phyloP scores from a whole-genome alignment of 1,140 invertebrate genomes.

The Cotesia vestalis region DNA sequence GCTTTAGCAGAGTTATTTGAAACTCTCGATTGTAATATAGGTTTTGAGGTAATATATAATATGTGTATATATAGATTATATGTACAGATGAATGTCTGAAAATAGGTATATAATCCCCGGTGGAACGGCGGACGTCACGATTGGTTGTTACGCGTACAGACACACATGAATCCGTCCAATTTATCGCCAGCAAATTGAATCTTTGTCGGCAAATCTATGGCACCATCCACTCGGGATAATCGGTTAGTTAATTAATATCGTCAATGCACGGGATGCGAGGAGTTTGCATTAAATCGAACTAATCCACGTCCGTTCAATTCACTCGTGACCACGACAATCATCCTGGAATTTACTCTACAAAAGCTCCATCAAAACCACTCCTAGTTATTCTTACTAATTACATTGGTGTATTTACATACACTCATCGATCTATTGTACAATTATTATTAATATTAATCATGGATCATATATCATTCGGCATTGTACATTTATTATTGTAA shows the following conservation, averaged over 20 bases:
- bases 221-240: slow-evolving; percentile 30
- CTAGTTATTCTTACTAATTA: too few species aligned
- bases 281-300: slow-evolving; percentile 11
- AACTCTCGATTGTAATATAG: slow-evolving; percentile 15
- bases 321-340: slow-evolving; percentile 10
- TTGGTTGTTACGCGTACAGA: slow-evolving; percentile 17
- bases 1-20: slow-evolving; percentile 9
- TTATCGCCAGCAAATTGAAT: slow-evolving; percentile 36
- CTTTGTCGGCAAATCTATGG: slow-evolving; percentile 33
- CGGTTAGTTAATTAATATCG: slow-evolving; percentile 36
- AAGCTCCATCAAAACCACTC: too few species aligned
- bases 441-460: too few species aligned
- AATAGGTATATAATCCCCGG: slow-evolving; percentile 15
- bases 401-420: too few species aligned
- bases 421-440: too few species aligned
- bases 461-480: too few species aligned
- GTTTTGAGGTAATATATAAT: background rate
- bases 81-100: slow-evolving; percentile 16
- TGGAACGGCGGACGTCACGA: slow-evolving; percentile 13
- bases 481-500: too few species aligned
- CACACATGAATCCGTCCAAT: slow-evolving; percentile 33
- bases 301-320: slow-evolving; percentile 25
- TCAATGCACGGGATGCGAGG: slow-evolving; percentile 23
- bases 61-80: background rate
- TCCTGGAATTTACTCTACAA: slow-evolving; percentile 9